Evolutionary conservation across 2,797 vertebrate genomes (phyloP), one percentile per base, ranked within the genome.

Genomic region (Syngnathus acus): DNA sequence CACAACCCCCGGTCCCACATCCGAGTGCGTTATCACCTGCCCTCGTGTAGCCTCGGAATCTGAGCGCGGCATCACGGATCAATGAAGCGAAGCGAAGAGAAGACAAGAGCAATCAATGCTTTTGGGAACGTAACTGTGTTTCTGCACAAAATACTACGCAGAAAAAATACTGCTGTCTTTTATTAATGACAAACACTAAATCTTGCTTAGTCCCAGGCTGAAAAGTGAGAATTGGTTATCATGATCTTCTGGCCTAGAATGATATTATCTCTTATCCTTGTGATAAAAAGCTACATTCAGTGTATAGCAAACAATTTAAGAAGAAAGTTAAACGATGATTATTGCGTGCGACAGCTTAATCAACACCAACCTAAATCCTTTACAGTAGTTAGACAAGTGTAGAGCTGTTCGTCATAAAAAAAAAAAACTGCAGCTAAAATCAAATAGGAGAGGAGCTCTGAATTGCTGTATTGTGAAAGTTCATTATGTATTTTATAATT

Each of bases 71-170:
- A 88, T 89, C 87, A 86, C 79, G 82, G 83, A 88, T 91, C 89
- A 82, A 84, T 90, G 81, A 66, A 68, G 62, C 68, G 73, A 80
- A 77, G 79, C 71, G 75, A 78, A 78, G 82, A 84, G 83, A 88
- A 79, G 82, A 89, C 82, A 81, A 78, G 83, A 75, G 53, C 72
- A 78, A 88, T 91, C 86, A 75, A 91, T 91, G 79, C 63, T 79
- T 68, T 81, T 85, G 80, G 78, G 76, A 80, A 86, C 86, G 78
- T 65, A 65, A 48, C 19, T 47, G 77, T 82, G 87, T 89, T 84
- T 87, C 82, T 71, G 66, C 76, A 84, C 80, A 87, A 89, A 21
- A 79, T 69, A 77, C 70, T 64, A 71, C 62, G 65, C 48, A 58
- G 16, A 3, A 26, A 26, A 50, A 72, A 68, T 11, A 54, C 9